These are phyloP conservation scores for Podotricha telesiphe DNA, from an alignment of 2,888 invertebrate genomes.

Conservation along the genomic window DNA sequence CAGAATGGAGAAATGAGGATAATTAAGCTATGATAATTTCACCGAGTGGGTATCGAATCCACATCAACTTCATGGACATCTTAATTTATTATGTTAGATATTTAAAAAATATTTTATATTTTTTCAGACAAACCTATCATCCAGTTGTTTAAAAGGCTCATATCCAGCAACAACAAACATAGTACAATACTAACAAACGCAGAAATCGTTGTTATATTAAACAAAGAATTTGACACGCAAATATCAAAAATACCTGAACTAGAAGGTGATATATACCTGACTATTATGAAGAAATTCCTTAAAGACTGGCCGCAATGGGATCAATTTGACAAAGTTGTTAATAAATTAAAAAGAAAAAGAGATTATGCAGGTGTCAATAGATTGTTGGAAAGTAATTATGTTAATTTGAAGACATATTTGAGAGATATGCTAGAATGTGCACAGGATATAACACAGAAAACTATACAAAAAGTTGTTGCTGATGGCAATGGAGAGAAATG, in stretches of 20 bases:
- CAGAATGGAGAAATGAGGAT: no score
- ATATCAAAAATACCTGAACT: constrained; percentile 54
- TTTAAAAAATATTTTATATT: no score
- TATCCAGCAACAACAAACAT: constrained; percentile 60
- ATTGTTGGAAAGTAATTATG: constrained; percentile 58
- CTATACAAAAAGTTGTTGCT: constrained; percentile 45
- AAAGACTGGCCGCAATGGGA: constrained; percentile 76
- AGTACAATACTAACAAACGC: constrained; percentile 66
- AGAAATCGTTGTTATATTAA: constrained; percentile 63
- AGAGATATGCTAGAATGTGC: constrained; percentile 53
- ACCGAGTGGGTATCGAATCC: no score
- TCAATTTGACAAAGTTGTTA: constrained; percentile 58
- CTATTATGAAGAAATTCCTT: constrained; percentile 65
- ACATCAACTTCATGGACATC: no score
- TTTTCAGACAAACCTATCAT: constrained; percentile 64
- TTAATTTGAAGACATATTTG: constrained; percentile 59
- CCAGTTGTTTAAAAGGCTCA: constrained; percentile 60
- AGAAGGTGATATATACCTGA: constrained; percentile 66
- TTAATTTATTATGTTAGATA: no score
- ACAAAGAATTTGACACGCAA: constrained; percentile 61
- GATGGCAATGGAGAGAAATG: constrained; percentile 3
- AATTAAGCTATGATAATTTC: no score
- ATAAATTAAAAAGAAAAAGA: constrained; percentile 49
- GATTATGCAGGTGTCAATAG: constrained; percentile 48
- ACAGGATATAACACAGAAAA: constrained; percentile 50